Conservation (phyloP, 1,140 invertebrate species). For the Heterodera carotae region DNA sequence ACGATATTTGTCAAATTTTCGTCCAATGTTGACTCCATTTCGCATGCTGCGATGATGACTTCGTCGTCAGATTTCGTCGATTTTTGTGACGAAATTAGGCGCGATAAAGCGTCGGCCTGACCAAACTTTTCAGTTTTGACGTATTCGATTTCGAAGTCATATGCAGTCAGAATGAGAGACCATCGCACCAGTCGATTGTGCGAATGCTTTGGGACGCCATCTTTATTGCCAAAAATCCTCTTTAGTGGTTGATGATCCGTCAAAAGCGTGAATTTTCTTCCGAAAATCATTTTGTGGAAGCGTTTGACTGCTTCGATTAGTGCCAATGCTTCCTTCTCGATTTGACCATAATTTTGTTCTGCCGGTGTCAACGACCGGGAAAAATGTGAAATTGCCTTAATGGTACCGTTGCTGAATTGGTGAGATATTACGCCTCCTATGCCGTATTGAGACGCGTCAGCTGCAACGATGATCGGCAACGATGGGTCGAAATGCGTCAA, state of each 20-base stretch:
- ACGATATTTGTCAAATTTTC: too few relatives aligned
- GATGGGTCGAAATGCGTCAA: conserved; percentile 66
- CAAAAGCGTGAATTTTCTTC: conserved; percentile 61
- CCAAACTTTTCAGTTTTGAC: conserved; percentile 39
- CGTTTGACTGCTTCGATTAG: conserved; percentile 65
- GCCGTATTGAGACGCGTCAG: conserved; percentile 69
- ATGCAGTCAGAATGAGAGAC: conserved; percentile 42
- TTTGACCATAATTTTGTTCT: conserved; percentile 66
- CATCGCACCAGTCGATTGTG: too few relatives aligned
- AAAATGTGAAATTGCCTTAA: conserved; percentile 67
- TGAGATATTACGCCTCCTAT: conserved; percentile 69
- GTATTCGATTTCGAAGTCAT: conserved; percentile 32
- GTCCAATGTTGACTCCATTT: too few relatives aligned
- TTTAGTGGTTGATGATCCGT: conserved; percentile 25
- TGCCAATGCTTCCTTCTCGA: conserved; percentile 69
- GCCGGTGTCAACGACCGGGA: conserved; percentile 22
- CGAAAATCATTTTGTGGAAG: conserved; percentile 67
- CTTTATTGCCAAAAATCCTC: conserved; percentile 26
- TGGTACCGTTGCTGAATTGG: conserved; percentile 60
- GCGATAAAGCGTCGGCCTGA: conserved; percentile 31
- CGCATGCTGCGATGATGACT: too few relatives aligned
- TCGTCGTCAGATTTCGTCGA: too few relatives aligned
- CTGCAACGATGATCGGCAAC: conserved; percentile 66
- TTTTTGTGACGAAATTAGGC: conserved; percentile 11
- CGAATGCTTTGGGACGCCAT: conserved; percentile 27